Conservation (phyloP, 1,140 invertebrate genomes). For the Pseudomyrmex sp. region DNA sequence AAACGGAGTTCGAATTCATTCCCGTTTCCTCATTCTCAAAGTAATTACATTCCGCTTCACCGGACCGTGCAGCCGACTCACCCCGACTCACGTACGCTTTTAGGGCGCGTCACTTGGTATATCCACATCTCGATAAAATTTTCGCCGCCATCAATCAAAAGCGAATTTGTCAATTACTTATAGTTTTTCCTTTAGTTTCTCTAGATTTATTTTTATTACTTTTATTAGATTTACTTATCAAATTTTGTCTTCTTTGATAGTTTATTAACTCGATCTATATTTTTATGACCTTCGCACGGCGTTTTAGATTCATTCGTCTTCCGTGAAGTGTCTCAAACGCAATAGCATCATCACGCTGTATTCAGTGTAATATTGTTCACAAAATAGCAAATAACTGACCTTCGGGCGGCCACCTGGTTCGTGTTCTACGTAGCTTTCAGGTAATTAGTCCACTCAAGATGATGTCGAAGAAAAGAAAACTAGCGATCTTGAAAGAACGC, state of each 20-base stretch:
- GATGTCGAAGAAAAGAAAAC: constrained; percentile 10
- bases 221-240: background rate
- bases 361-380: constrained; percentile 29
- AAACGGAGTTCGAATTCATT: constrained; percentile 78
- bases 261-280: no score
- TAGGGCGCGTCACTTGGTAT: constrained; percentile 15
- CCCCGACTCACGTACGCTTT: background rate
- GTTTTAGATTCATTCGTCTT: constrained; percentile 1
- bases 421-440: constrained; percentile 21
- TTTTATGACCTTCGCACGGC: background rate
- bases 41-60: constrained; percentile 72
- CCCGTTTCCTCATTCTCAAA: constrained; percentile 68
- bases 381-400: constrained; percentile 8
- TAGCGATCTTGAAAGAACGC: constrained; percentile 63
- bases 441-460: constrained; percentile 37
- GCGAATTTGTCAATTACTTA: background rate
- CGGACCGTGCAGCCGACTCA: constrained; percentile 55
- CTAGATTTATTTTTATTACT: background rate
- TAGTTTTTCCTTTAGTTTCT: background rate
- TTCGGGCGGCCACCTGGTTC: constrained; percentile 31
- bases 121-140: constrained; percentile 26
- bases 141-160: constrained; percentile 12
- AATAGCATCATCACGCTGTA: constrained; percentile 46
- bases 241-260: background rate
- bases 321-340: constrained; percentile 22